A percentile compares a stretch with the other conserved stretches of the same genome.
phyloP scores from a whole-genome alignment of 2,113 vertebrate species.

The Pantherophis guttatus region DNA sequence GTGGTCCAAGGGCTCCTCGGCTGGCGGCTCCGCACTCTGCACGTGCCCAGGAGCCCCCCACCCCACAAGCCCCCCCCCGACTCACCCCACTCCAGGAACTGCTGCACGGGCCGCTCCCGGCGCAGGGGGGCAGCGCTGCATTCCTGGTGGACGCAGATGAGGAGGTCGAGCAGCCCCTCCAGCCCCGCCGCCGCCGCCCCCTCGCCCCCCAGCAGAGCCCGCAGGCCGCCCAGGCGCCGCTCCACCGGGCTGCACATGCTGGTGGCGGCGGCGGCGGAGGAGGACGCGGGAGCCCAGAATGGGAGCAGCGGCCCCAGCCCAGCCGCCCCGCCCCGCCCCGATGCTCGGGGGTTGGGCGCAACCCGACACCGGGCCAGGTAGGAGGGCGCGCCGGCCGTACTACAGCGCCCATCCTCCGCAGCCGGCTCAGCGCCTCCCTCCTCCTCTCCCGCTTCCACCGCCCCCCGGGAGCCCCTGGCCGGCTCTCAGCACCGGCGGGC shows the following conservation, averaged over 20 bases:
- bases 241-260: constrained; percentile 35
- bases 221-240: constrained; percentile 31
- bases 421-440: not conserved
- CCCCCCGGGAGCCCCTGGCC: not conserved
- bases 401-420: not conserved
- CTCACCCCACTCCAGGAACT: constrained; percentile 72
- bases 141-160: constrained; percentile 67
- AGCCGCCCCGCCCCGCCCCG: not conserved
- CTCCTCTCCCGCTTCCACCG: too few relatives aligned
- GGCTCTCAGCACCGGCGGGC: not conserved
- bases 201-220: not conserved
- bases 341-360: constrained; percentile 27
- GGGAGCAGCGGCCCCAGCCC: constrained; percentile 9
- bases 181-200: not conserved
- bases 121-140: constrained; percentile 65
- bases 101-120: constrained; percentile 64
- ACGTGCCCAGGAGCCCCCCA: not conserved
- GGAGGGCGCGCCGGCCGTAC: not conserved
- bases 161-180: constrained; percentile 48
- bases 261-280: too few relatives aligned
- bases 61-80: too few relatives aligned
- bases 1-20: fast-evolving
- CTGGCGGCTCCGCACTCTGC: not conserved
- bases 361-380: constrained; percentile 33
- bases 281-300: not conserved